A percentile compares a stretch with the other conserved stretches of the same genome.
phyloP scores from a whole-genome alignment of 1,140 invertebrate genomes.

The Anastrepha ludens region DNA sequence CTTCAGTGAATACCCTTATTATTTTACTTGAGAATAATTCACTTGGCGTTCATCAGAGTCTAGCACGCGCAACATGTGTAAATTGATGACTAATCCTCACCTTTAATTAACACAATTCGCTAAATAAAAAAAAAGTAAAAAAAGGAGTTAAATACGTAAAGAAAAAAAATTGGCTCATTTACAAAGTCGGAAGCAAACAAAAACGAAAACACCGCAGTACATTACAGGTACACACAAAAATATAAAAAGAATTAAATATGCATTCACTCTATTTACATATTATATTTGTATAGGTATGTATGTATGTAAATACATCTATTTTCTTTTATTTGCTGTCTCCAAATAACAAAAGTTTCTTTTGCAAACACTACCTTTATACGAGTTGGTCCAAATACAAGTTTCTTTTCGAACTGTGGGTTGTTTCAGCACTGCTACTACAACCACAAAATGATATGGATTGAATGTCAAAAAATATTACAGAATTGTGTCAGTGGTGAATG shows the following conservation, averaged over 20 bases:
- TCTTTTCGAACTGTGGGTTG: too few relatives aligned
- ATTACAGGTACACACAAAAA: background rate
- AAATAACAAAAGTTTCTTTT: too few relatives aligned
- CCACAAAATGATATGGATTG: too few relatives aligned
- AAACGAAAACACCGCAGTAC: background rate
- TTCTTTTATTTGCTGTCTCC: too few relatives aligned
- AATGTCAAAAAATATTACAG: too few relatives aligned
- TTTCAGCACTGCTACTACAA: too few relatives aligned
- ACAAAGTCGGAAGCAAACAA: background rate
- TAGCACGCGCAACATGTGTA: background rate
- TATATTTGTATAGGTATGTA: background rate
- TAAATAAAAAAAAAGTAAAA: background rate
- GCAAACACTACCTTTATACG: too few relatives aligned
- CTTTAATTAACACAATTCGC: slow-evolving; percentile 6
- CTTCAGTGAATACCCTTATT: background rate
- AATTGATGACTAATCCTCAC: slow-evolving; percentile 21
- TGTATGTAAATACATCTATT: background rate
- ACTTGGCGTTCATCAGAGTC: background rate
- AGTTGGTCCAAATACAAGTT: too few relatives aligned
- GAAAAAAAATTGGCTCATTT: background rate
- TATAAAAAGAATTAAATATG: background rate
- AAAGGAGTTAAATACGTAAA: background rate
- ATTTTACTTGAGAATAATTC: background rate
- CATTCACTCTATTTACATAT: background rate
- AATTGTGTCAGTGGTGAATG: too few relatives aligned